These are phyloP conservation scores for Urocitellus parryii DNA, from an alignment of 2,113 vertebrate genomes.

Conservation along the genomic window DNA sequence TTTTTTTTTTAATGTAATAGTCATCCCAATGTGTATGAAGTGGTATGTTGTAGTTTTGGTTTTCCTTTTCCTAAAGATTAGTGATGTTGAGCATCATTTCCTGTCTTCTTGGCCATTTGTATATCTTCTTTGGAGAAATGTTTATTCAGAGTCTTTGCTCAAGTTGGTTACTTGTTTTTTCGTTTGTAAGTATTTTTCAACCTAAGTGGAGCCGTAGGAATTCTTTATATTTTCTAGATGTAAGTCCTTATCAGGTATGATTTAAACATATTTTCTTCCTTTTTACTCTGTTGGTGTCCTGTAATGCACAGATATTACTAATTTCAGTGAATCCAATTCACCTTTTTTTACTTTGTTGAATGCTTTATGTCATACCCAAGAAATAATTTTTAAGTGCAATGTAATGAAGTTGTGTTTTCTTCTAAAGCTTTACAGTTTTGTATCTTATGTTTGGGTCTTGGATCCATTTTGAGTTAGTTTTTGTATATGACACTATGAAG, in stretches of 20 bases:
- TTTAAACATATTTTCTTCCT: not conserved
- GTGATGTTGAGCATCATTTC: too few species aligned
- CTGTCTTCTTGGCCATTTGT: too few species aligned
- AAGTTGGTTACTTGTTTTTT: not conserved
- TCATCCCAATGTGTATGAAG: not conserved
- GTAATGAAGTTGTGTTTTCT: not conserved
- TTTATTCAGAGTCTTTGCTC: not conserved
- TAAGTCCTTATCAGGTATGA: not conserved
- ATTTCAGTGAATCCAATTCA: not conserved
- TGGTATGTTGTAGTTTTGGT: not conserved
- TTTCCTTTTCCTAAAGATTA: not conserved
- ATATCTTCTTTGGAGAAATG: too few species aligned
- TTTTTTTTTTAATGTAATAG: not conserved
- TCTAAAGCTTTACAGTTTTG: not conserved
- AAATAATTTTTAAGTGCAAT: not conserved
- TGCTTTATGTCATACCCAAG: not conserved
- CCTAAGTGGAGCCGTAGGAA: not conserved
- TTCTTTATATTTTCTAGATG: not conserved
- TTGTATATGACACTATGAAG: not conserved
- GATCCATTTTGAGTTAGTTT: not conserved
- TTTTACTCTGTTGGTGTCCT: not conserved
- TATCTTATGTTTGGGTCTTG: not conserved
- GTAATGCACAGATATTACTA: not conserved
- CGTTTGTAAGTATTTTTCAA: not conserved
- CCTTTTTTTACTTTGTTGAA: not conserved